Evolutionary conservation across 2,113 vertebrate genomes (phyloP), one percentile per base, ranked within the genome.

Genomic region (Gavialis gangeticus): DNA sequence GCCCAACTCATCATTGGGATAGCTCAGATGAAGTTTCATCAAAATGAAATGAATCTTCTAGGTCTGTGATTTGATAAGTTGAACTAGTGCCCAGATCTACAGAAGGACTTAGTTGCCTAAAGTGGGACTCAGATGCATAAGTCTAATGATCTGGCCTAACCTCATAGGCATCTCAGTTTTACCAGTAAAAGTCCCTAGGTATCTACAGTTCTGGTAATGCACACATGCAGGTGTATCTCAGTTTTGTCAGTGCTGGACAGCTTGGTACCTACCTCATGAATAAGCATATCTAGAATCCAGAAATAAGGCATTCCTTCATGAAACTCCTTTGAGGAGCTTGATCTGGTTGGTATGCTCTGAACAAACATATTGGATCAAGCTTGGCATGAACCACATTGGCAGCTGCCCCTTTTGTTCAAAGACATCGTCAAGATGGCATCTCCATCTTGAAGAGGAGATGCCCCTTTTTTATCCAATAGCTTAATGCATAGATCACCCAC

Each of bases 341-440:
- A 8, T 4, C 3, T 88, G 34, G 24, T 21, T 66, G 21, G 37
- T 34, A 10, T 69, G 6, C 75, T 54, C 81, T 25, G 21, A 89
- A 28, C 55, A 78, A 59, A 12, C 25, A 3, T 58, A 27, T 59
- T 19, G 18, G 6, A 59, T 34, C 17, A 64, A 15, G 28, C 64
- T 78, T 85, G n/a, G 4, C 56, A 56, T 0, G 5, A 77, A 91
- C 46, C 46, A 85, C 27, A 82, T 15, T n/a, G n/a, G 4, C 25
- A n/a, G 46, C 46, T 46, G 46, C 46, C 9, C 46, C 3, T 64
- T 81, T 75, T 18, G 14, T 64, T 16, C 2, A 92, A 56, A 86
- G 88, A 6, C 24, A 81, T 5, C 4, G 25, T 9, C 8, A 69
- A 46, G 14, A 25, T 30, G 9, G 0, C 14, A 4, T 1, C 1